A percentile compares a stretch with the other conserved stretches of the same genome.
phyloP scores from a whole-genome alignment of 2,113 vertebrate species.

The Hiodon alosoides region DNA sequence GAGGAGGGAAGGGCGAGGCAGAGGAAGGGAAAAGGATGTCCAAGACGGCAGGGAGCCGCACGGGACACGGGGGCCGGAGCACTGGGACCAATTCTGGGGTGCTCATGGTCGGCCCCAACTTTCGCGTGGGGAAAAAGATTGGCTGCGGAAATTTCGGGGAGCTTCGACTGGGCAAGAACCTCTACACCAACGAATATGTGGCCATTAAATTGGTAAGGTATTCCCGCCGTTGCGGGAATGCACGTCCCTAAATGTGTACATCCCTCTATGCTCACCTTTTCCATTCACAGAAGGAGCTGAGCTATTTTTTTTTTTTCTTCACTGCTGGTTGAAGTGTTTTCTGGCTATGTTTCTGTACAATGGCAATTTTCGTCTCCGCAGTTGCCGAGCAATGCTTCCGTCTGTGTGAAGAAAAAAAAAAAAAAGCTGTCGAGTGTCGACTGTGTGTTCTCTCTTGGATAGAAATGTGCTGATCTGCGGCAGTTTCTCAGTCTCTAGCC shows the following conservation, averaged over 20 bases:
- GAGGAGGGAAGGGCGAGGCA: slow-evolving; percentile 92
- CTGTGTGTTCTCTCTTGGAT: neutral
- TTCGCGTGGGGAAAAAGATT: slow-evolving; percentile 97
- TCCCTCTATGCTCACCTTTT: neutral
- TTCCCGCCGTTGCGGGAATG: neutral
- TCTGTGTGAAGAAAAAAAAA: slow-evolving; percentile 3
- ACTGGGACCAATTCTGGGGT: slow-evolving; percentile 84
- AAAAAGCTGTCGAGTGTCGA: slow-evolving; percentile 33
- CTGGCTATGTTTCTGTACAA: neutral
- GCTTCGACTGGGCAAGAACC: slow-evolving; percentile 93
- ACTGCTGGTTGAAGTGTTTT: neutral
- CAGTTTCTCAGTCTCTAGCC: neutral
- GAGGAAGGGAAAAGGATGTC: slow-evolving; percentile 96
- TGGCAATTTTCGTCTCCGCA: neutral
- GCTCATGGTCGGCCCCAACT: slow-evolving; percentile 98
- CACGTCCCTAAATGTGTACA: neutral
- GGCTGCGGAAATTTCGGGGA: slow-evolving; percentile 97
- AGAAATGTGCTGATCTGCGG: slow-evolving; percentile 17
- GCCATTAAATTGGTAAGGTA: slow-evolving; percentile 97
- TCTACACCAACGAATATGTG: slow-evolving; percentile 98
- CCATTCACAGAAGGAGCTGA: too few species aligned
- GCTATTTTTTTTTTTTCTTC: neutral
- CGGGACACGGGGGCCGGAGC: slow-evolving; percentile 72
- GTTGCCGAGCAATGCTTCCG: slow-evolving; percentile 1
- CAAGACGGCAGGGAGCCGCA: slow-evolving; percentile 72